Evolutionary conservation across 1,140 invertebrate species (phyloP).

Genomic region (Pogonomyrmex barbatus): DNA sequence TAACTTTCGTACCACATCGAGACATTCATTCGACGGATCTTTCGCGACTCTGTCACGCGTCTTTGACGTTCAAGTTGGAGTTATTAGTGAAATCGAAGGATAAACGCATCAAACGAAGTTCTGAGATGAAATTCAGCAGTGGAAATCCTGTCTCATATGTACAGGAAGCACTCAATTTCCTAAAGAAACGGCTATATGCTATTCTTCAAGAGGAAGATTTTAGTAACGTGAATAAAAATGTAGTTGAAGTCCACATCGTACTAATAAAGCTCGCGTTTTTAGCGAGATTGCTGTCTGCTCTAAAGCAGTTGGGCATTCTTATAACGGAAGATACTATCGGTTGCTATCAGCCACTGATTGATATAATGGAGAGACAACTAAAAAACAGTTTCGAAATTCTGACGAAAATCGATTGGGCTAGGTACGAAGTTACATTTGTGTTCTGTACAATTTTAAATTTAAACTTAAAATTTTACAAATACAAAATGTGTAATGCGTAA

Average conservation of each 20-base stretch:
- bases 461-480: conserved; percentile 46
- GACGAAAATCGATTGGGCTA: neutral
- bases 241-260: neutral
- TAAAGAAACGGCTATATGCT: neutral
- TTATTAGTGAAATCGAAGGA: neutral
- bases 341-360: neutral
- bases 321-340: neutral
- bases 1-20: neutral
- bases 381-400: conserved; percentile 9
- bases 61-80: neutral
- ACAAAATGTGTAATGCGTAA: no score
- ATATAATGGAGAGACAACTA: conserved; percentile 1
- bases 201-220: conserved; percentile 19
- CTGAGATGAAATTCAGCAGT: no score
- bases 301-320: conserved; percentile 3
- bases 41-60: conserved; percentile 24
- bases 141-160: neutral
- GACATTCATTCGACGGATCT: conserved; percentile 16
- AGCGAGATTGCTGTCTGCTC: conserved; percentile 9
- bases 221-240: neutral
- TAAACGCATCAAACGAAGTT: neutral
- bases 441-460: neutral
- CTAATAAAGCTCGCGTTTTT: conserved; percentile 26
- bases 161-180: neutral
- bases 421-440: conserved; percentile 27